Base-by-base conservation (phyloP, 2,113 vertebrate genomes). In the Protobothrops flavoviridis region DNA sequence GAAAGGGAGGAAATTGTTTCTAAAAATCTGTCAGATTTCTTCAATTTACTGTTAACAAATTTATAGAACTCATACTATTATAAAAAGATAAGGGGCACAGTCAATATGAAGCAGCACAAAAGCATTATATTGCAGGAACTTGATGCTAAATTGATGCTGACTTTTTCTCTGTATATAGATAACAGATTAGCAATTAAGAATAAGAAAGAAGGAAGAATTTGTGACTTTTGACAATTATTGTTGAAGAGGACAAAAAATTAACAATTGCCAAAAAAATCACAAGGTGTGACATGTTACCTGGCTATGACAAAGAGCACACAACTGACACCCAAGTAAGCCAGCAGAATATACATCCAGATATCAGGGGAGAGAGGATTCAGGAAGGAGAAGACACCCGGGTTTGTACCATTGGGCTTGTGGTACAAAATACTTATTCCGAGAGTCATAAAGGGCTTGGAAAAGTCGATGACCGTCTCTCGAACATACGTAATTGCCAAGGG, bases 271-370 rank as follows among this genome's bases (percentile, higher is more conserved):
- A 98, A 97, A 92, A 93, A 97, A 96, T 98, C 98, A 98, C 97
- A 97, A 98, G 97, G 98, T 97, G 98, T 97, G 98, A 97, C 98
- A 99, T 99, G 99, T 99, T 99, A 99, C 99, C 99, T 99, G 99
- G 99, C 99, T 99, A 99, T 99, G 99, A 99, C 99, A 99, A 99
- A 99, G 99, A 99, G 99, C 99, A 99, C 99, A 99, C 99, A 99
- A 99, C 99, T 99, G 99, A 99, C 99, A 99, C 99, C 99, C 99
- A 99, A 99, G 99, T 99, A 99, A 99, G 99, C 99, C 98, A 99
- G 99, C 99, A 99, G 99, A 99, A 99, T 99, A 99, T 99, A 99
- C 99, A 99, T 99, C 99, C 99, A 99, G 99, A 99, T 99, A 99
- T 99, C 99, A 95, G 99, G 99, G 98, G 99, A 99, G 97, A 99